A percentile compares a stretch with the other conserved stretches of the same genome.
Conservation (phyloP, 2,797 vertebrate genomes). For the Aratinga solstitialis region DNA sequence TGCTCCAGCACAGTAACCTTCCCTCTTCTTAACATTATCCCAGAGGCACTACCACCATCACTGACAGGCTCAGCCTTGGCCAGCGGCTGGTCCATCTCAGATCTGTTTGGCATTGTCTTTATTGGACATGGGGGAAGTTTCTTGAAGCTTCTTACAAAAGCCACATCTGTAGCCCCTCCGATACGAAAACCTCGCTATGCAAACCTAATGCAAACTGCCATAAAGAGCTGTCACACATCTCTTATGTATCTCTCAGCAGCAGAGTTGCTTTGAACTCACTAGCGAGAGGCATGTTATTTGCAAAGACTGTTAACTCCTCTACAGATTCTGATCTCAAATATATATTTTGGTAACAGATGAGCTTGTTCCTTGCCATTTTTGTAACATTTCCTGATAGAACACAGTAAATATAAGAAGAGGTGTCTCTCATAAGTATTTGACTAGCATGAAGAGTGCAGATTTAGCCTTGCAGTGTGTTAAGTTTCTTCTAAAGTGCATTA, state of each 20-base stretch:
- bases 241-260: background rate
- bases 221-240: background rate
- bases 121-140: background rate
- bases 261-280: background rate
- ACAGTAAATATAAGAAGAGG: background rate
- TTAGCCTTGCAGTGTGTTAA: background rate
- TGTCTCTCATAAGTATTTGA: background rate
- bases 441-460: background rate
- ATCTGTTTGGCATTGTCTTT: background rate
- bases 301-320: background rate
- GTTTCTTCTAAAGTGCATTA: background rate
- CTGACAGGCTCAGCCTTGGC: background rate
- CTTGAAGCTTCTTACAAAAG: background rate
- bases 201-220: background rate
- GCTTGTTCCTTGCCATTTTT: background rate
- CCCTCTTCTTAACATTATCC: background rate
- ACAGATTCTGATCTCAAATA: background rate
- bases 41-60: background rate
- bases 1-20: background rate
- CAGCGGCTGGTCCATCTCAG: background rate
- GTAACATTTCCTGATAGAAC: background rate
- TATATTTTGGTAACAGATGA: background rate
- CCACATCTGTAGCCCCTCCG: rapidly evolving
- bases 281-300: background rate
- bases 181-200: background rate